Evolutionary conservation across 2,113 vertebrate genomes (phyloP).

Genomic region (Urocolius indicus): DNA sequence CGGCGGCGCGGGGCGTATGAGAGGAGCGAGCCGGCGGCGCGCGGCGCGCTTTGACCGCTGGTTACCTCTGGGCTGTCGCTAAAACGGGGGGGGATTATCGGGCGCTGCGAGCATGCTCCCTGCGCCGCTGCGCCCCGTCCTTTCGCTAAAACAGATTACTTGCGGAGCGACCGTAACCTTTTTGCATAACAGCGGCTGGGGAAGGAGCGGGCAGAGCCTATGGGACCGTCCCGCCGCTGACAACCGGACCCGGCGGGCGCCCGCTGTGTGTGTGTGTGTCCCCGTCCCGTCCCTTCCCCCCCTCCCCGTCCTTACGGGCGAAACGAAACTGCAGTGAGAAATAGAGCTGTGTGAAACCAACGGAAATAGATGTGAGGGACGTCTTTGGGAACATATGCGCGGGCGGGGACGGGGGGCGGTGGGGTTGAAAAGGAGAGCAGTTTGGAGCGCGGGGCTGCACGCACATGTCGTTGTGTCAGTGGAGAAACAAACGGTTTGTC

Average conservation of each 20-base stretch:
- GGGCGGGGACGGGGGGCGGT: no score
- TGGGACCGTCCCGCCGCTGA: background rate
- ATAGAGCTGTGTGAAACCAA: background rate
- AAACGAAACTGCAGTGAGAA: accelerated
- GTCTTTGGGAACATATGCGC: background rate
- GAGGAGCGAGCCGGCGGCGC: background rate
- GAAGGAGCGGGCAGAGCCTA: background rate
- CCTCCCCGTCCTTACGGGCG: background rate
- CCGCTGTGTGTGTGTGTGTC: no score
- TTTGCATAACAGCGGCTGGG: constrained; percentile 57
- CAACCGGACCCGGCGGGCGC: background rate
- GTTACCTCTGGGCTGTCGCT: constrained; percentile 81
- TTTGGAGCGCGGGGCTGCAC: background rate
- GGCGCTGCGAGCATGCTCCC: constrained; percentile 75
- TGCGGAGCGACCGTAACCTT: constrained; percentile 50
- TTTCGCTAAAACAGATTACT: constrained; percentile 47
- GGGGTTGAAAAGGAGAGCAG: accelerated
- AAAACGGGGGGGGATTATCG: constrained; percentile 55
- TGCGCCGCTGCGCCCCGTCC: constrained; percentile 67
- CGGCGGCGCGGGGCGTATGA: background rate
- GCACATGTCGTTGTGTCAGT: accelerated
- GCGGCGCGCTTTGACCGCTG: constrained; percentile 77
- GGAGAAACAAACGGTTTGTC: accelerated
- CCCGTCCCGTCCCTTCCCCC: no score
- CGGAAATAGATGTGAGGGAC: background rate